Evolutionary conservation across 92 coral and sea anemone genomes (phyloP).

Genomic region (Blastomussa wellsi): DNA sequence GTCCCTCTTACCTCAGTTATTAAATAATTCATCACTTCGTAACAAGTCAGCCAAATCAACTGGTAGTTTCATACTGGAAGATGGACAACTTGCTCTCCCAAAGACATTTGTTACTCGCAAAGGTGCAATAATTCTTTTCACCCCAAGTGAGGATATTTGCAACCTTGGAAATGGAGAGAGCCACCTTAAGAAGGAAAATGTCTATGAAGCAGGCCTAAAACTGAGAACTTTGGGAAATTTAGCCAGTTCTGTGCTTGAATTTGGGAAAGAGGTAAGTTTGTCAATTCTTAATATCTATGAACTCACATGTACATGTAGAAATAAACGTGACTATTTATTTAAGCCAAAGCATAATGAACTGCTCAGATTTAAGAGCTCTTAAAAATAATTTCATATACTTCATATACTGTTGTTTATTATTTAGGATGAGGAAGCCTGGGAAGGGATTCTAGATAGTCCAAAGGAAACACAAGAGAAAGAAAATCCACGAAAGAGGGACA

Average conservation of each 20-base stretch:
- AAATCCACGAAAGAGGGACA: slow-evolving; percentile 39
- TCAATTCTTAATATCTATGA: not conserved
- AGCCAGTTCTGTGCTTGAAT: slow-evolving; percentile 76
- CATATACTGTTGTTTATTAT: too few relatives aligned
- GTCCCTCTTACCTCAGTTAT: slow-evolving; percentile 61
- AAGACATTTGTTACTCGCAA: slow-evolving; percentile 94
- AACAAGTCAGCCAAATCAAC: slow-evolving; percentile 56
- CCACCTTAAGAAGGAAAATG: slow-evolving; percentile 48
- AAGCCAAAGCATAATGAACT: not conserved
- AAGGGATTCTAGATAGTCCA: slow-evolving; percentile 53
- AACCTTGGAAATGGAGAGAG: slow-evolving; percentile 41
- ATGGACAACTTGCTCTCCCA: slow-evolving; percentile 84
- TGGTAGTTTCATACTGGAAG: slow-evolving; percentile 46
- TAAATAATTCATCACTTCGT: slow-evolving; percentile 35
- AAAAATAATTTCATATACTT: too few relatives aligned
- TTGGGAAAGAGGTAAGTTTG: slow-evolving; percentile 82
- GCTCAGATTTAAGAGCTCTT: not conserved
- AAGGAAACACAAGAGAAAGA: not conserved
- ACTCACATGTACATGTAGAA: too few relatives aligned
- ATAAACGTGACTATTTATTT: too few relatives aligned
- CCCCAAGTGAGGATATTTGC: slow-evolving; percentile 70
- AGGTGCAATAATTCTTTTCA: slow-evolving; percentile 90
- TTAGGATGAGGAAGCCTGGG: slow-evolving; percentile 83
- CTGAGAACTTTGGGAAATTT: slow-evolving; percentile 77
- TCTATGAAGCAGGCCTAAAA: slow-evolving; percentile 72